phyloP scores from a whole-genome alignment of 2,888 invertebrate species.

The Eulithis testata region DNA sequence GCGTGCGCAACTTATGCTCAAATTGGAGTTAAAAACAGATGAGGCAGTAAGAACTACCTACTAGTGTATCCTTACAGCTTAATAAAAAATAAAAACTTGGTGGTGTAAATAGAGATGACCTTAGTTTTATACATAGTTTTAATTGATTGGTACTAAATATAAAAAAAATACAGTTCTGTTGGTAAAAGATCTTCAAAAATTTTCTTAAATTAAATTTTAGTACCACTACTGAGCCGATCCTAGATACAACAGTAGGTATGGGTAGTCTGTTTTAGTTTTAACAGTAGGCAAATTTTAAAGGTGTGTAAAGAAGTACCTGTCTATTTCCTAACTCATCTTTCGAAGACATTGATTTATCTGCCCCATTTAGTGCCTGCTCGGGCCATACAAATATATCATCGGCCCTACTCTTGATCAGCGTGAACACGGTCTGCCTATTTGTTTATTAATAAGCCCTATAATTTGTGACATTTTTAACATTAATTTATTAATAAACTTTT shows the following conservation, averaged over 20 bases:
- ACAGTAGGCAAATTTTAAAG: neutral
- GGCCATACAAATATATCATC: slow-evolving; percentile 65
- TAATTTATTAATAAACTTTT: slow-evolving; percentile 38
- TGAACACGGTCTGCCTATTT: slow-evolving; percentile 56
- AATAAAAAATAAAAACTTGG: too few species aligned
- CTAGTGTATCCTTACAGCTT: too few species aligned
- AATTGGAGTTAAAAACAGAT: slow-evolving; percentile 36
- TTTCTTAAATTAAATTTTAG: too few species aligned
- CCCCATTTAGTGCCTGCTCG: slow-evolving; percentile 63
- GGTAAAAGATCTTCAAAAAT: too few species aligned
- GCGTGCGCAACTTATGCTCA: slow-evolving; percentile 50
- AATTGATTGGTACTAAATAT: too few species aligned
- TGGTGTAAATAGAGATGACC: too few species aligned
- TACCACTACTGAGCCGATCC: too few species aligned
- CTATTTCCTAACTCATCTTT: slow-evolving; percentile 49
- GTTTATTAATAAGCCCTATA: slow-evolving; percentile 50
- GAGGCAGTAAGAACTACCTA: neutral
- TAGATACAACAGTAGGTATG: too few species aligned
- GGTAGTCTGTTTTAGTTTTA: too few species aligned
- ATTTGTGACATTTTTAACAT: slow-evolving; percentile 40
- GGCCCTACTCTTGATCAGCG: slow-evolving; percentile 56
- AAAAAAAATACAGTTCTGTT: too few species aligned
- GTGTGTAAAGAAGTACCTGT: neutral
- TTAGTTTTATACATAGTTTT: too few species aligned
- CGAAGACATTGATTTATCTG: slow-evolving; percentile 62